Base-by-base conservation (phyloP, 23 tunicate genomes). In the Phallusia fumigata region DNA sequence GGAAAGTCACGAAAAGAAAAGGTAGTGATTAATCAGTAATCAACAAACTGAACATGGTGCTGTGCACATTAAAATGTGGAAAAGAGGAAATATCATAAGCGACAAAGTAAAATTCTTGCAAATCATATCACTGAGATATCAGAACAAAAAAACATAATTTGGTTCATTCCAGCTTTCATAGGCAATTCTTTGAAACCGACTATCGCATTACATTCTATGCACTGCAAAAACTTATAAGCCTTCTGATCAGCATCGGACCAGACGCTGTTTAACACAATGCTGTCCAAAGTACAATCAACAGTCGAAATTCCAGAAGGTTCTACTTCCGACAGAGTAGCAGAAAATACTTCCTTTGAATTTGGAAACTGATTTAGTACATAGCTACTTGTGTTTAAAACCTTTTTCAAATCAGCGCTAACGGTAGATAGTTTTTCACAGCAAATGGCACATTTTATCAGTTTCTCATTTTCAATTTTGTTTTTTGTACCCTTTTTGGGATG, bases 241-340 rank as follows among this genome's bases (percentile, higher is more conserved):
- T 53, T 65, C 53, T 89, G 81, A 40, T 89, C 94, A n/a, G n/a
- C 33, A 19, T 87, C 82, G 58, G 84, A 80, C 94, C 94, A 89
- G 8, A 75, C 82, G 31, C 77, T 31, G 65, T 89, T 83, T n/a
- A 89, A 36, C 18, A 19, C 30, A 16, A 82, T 77, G 22, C 30
- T 73, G 15, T 74, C 49, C 18, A 30, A 30, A n/a, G 52, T 53
- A 31, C 31, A 44, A 36, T 32, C 26, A 19, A 69, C 34, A 36
- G 64, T 65, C 15, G 0, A 0, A 15, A 83, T 11, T 30, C 30
- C 50, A 45, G 35, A 35, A 26, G 6, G 30, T 30, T 83, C 33
- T 11, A 34, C 32, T 21, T 58, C 16, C 0, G 24, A 44, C 0
- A 32, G 10, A 73, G 79, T 8, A 11, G 73, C 30, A 45, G 31